Evolutionary conservation across 2,888 invertebrate species (phyloP).

Genomic region (Strigamia transsilvanica): DNA sequence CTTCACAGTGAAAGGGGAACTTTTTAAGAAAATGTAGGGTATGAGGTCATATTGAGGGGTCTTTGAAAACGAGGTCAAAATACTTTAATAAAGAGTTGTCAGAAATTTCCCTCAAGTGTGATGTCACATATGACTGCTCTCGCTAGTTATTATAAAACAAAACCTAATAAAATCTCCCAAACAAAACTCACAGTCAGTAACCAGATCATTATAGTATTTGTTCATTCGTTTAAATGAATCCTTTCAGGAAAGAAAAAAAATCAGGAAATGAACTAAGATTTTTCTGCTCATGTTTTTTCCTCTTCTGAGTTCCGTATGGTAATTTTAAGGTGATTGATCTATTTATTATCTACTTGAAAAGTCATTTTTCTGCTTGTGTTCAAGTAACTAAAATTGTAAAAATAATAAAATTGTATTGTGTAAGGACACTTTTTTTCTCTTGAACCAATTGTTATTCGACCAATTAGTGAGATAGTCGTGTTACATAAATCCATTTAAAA

Average conservation of each 20-base stretch:
- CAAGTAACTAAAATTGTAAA: too few species aligned
- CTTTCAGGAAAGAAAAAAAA: neutral
- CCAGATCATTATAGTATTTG: neutral
- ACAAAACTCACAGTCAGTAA: neutral
- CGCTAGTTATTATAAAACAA: neutral
- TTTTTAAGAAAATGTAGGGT: neutral
- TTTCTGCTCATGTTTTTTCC: neutral
- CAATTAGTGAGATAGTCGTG: too few species aligned
- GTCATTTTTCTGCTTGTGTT: neutral
- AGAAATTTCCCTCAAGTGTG: neutral
- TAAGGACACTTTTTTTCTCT: too few species aligned
- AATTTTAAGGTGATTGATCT: slow-evolving; percentile 7
- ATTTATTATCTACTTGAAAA: neutral
- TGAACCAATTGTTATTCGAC: too few species aligned
- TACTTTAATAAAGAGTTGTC: neutral
- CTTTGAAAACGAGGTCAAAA: neutral
- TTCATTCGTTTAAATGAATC: neutral
- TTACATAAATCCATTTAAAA: too few species aligned
- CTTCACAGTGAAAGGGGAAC: neutral
- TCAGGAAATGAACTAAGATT: neutral
- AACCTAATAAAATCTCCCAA: neutral
- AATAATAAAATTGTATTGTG: too few species aligned
- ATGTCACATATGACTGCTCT: neutral
- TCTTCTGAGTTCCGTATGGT: neutral
- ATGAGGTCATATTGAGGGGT: neutral